Percentiles rank a stretch among this genome's conserved stretches.
Evolutionary conservation across 2,888 invertebrate genomes (phyloP).

Genomic region (Rhagonycha lutea): DNA sequence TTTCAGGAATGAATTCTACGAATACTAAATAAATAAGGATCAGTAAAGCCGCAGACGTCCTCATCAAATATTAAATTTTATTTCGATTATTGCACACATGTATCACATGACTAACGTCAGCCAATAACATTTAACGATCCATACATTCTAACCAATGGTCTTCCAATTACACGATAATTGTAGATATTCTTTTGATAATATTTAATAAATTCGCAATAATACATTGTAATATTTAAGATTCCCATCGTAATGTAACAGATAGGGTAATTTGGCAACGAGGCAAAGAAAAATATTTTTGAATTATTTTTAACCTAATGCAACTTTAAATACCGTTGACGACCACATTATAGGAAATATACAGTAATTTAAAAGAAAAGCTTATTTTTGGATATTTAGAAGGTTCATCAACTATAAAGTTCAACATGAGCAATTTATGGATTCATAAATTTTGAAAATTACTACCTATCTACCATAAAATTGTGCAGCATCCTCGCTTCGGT

Average conservation of each 20-base stretch:
- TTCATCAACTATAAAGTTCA: neutral
- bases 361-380: neutral
- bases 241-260: neutral
- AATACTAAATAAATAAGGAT: neutral
- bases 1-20: neutral
- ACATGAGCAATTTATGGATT: neutral
- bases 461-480: neutral
- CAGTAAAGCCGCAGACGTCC: neutral
- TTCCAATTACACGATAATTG: too few species aligned
- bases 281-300: neutral
- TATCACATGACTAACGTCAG: too few species aligned
- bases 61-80: neutral
- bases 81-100: neutral
- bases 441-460: neutral
- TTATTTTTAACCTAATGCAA: neutral
- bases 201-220: neutral
- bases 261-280: neutral
- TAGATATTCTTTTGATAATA: neutral
- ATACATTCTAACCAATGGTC: too few species aligned
- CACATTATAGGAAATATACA: neutral
- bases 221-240: neutral
- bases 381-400: neutral
- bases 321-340: neutral
- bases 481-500: neutral
- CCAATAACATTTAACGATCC: too few species aligned